Evolutionary conservation across 2,113 vertebrate genomes (phyloP).

Genomic region (Trachemys scripta): DNA sequence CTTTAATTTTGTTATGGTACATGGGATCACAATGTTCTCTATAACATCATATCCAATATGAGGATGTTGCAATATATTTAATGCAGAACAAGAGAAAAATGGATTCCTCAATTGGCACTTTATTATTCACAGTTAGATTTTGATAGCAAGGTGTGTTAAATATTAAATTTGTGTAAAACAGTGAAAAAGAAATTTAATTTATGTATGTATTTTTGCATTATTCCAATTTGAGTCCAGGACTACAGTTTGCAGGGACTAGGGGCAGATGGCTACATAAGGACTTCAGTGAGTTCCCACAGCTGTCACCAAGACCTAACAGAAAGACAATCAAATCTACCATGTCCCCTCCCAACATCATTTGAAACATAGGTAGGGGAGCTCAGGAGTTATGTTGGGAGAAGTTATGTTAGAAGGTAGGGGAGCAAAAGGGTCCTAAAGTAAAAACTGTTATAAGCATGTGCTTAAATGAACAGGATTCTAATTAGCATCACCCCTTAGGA

Average conservation of each 20-base stretch:
- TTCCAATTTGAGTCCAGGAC: neutral
- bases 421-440: neutral
- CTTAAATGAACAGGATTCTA: neutral
- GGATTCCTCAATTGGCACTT: conserved; percentile 3
- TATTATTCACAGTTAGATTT: conserved; percentile 1
- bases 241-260: neutral
- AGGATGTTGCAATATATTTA: neutral
- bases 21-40: neutral
- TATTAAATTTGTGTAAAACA: neutral
- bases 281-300: neutral
- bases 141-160: neutral
- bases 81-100: neutral
- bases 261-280: neutral
- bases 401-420: neutral
- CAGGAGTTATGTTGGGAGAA: neutral
- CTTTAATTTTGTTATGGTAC: neutral
- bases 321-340: neutral
- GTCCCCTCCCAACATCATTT: neutral
- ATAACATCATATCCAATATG: neutral
- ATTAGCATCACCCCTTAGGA: neutral
- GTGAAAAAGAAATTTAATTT: conserved; percentile 22
- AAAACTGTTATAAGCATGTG: neutral
- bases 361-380: neutral
- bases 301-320: neutral
- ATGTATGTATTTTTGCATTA: neutral